Percentiles rank a stretch among this genome's conserved stretches.
These are phyloP conservation scores for Larimichthys polyactis DNA, from an alignment of 2,113 vertebrate species.

Conservation along the genomic window DNA sequence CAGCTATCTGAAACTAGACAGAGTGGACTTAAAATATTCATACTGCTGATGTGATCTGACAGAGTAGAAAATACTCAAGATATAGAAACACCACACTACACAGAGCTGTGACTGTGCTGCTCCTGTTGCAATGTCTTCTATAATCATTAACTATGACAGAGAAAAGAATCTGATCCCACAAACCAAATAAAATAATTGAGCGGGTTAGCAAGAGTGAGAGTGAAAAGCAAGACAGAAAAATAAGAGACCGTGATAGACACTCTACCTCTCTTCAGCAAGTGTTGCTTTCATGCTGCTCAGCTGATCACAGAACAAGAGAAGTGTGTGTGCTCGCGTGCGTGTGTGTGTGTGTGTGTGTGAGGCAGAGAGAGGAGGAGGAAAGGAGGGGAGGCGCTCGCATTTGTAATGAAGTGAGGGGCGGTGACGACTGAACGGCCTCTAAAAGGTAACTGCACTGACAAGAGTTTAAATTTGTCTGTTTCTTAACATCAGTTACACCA, in stretches of 20 bases:
- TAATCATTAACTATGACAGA: constrained; percentile 13
- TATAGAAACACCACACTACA: neutral
- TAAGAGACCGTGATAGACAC: constrained; percentile 17
- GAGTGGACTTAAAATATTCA: neutral
- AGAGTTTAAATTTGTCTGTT: neutral
- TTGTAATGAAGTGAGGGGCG: constrained; percentile 60
- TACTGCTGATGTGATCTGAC: neutral
- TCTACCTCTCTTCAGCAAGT: constrained; percentile 68
- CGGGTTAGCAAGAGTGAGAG: constrained; percentile 1
- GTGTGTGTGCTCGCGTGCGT: constrained; percentile 20
- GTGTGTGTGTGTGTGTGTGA: neutral
- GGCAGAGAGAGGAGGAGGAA: constrained; percentile 14
- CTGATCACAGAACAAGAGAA: constrained; percentile 69
- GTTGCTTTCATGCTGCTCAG: constrained; percentile 67
- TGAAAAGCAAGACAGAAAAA: constrained; percentile 36
- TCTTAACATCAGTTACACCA: neutral
- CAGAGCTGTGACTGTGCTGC: constrained; percentile 1
- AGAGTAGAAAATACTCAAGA: neutral
- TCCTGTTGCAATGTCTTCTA: constrained; percentile 3
- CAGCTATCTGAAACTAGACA: neutral
- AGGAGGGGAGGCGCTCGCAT: constrained; percentile 59
- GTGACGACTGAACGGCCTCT: constrained; percentile 47
- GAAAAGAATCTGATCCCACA: neutral
- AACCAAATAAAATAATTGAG: constrained; percentile 9
- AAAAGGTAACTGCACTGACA: constrained; percentile 13